These are phyloP conservation scores for Crioceris asparagi DNA, from an alignment of 2,888 invertebrate genomes.

Conservation along the genomic window DNA sequence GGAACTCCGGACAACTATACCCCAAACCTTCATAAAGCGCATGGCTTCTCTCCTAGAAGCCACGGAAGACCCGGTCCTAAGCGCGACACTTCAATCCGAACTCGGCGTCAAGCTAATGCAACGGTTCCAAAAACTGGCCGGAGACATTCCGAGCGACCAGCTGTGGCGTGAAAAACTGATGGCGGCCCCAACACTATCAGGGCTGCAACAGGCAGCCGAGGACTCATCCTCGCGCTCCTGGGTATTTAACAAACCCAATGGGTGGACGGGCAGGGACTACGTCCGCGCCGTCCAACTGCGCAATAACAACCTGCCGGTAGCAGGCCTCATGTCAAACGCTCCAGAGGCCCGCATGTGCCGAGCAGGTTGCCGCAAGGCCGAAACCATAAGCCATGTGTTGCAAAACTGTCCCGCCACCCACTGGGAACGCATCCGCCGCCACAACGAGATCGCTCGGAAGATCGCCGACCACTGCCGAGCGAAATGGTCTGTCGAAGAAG, in stretches of 20 bases:
- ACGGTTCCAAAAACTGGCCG: constrained; percentile 7
- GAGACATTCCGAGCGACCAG: constrained; percentile 5
- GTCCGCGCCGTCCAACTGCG: constrained; percentile 11
- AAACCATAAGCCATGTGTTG: constrained; percentile 11
- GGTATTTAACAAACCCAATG: constrained; percentile 4
- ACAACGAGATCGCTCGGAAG: constrained; percentile 9
- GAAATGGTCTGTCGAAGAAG: constrained; percentile 13
- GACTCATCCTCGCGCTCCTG: constrained; percentile 6
- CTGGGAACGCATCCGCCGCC: constrained; percentile 7
- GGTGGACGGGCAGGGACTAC: too few species aligned
- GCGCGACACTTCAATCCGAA: constrained; percentile 8
- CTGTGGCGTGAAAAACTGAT: constrained; percentile 2
- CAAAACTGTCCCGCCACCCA: constrained; percentile 14
- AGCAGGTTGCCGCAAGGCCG: constrained; percentile 6
- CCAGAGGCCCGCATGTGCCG: neutral
- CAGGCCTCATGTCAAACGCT: constrained; percentile 10
- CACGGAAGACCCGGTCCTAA: constrained; percentile 8
- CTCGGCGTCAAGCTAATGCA: neutral
- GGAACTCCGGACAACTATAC: constrained; percentile 11
- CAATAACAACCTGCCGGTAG: constrained; percentile 11
- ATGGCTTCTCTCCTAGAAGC: constrained; percentile 6
- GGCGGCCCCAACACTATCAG: neutral
- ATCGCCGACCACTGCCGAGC: constrained; percentile 3
- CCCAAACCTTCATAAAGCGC: constrained; percentile 6
- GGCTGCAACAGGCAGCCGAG: neutral